These are phyloP conservation scores for Pseudoatta argentina DNA, from an alignment of 1,140 invertebrate genomes.

Conservation along the genomic window DNA sequence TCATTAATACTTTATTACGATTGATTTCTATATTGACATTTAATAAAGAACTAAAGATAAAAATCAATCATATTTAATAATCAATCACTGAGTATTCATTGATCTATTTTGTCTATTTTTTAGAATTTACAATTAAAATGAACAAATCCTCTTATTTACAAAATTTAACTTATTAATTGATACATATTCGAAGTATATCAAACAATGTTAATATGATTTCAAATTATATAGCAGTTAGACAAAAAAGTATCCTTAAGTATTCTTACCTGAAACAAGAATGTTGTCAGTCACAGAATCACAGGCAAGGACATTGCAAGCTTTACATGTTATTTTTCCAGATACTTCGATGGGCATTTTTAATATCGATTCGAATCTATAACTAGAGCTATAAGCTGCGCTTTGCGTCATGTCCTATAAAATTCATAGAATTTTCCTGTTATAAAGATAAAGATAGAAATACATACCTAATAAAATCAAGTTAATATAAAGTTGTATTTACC, in stretches of 20 bases:
- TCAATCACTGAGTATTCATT: no score
- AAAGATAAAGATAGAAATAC: not conserved
- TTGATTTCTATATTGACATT: no score
- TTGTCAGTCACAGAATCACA: constrained; percentile 70
- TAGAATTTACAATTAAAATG: not conserved
- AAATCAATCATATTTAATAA: no score
- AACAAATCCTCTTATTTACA: not conserved
- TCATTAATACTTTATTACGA: no score
- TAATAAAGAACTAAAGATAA: no score
- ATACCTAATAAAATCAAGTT: not conserved
- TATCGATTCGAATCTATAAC: constrained; percentile 50
- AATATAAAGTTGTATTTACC: constrained; percentile 37
- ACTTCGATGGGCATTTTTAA: constrained; percentile 63
- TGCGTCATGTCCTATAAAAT: constrained; percentile 52
- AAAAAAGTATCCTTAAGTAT: not conserved
- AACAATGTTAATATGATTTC: not conserved
- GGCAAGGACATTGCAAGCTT: constrained; percentile 74
- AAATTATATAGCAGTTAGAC: constrained; percentile 54
- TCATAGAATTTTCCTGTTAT: constrained; percentile 61
- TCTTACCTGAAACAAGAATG: constrained; percentile 79
- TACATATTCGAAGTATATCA: not conserved
- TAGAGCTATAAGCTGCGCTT: not conserved
- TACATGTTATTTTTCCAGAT: constrained; percentile 77
- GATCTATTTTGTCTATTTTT: no score
- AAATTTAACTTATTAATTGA: constrained; percentile 6